phyloP scores from a whole-genome alignment of 2,113 vertebrate species.

The Rhinichthys klamathensis region DNA sequence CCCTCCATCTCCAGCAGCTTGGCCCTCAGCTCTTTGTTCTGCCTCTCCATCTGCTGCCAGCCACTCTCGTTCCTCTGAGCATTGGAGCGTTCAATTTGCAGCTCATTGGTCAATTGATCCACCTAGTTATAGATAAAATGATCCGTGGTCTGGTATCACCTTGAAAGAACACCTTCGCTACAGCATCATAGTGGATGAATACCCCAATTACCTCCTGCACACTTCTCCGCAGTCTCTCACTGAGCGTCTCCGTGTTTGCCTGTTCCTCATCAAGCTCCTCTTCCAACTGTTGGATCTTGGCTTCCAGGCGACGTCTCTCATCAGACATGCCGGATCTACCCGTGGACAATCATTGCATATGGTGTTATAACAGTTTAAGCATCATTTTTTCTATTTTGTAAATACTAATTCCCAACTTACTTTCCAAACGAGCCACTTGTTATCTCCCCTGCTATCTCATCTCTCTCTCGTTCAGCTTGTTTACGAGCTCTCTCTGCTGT shows the following conservation, averaged over 20 bases:
- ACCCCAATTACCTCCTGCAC: conserved; percentile 83
- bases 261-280: conserved; percentile 96
- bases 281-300: conserved; percentile 86
- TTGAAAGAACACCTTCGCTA: background rate
- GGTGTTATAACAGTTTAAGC: background rate
- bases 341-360: background rate
- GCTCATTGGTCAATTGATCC: conserved; percentile 87
- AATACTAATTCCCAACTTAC: conserved; percentile 66
- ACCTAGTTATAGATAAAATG: conserved; percentile 70
- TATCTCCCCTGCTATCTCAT: conserved; percentile 88
- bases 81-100: conserved; percentile 78
- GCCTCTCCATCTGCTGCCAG: conserved; percentile 89
- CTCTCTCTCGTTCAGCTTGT: conserved; percentile 88
- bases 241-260: conserved; percentile 82
- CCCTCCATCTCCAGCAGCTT: conserved; percentile 89
- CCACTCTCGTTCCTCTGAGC: conserved; percentile 85
- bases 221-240: conserved; percentile 88
- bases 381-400: background rate
- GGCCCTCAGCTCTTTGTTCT: conserved; percentile 88
- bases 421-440: conserved; percentile 82
- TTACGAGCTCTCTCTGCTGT: conserved; percentile 87
- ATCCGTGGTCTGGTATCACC: background rate
- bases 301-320: conserved; percentile 88
- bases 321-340: conserved; percentile 83
- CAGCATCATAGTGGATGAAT: background rate